phyloP scores from a whole-genome alignment of 2,113 vertebrate species.

The Motacilla tschutschensis region DNA sequence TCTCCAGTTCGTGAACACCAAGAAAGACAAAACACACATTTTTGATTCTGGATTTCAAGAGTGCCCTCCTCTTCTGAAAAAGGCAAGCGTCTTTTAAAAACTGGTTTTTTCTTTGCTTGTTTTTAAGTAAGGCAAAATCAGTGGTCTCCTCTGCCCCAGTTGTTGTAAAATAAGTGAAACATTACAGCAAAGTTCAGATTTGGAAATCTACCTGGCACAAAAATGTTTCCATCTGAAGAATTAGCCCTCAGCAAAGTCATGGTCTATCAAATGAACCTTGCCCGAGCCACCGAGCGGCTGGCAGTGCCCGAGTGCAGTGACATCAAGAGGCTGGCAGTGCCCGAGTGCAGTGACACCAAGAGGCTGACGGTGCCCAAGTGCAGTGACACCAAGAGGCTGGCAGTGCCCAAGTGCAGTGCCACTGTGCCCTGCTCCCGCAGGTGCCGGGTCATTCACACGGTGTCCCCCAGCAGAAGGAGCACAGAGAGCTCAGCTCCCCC shows the following conservation, averaged over 20 bases:
- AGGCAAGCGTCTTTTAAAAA: neutral
- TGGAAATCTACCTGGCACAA: neutral
- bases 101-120: neutral
- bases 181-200: neutral
- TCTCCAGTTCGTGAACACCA: neutral
- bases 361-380: neutral
- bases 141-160: neutral
- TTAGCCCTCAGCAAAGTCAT: accelerated
- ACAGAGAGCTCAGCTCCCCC: accelerated
- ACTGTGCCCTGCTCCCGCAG: neutral
- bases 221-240: neutral
- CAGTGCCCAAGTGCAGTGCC: too few relatives aligned
- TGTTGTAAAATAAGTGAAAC: neutral
- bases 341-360: too few relatives aligned
- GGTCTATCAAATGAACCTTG: neutral
- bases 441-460: too few relatives aligned
- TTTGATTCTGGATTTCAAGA: neutral
- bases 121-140: neutral
- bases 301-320: accelerated
- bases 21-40: neutral
- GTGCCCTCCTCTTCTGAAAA: neutral
- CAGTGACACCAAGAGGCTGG: neutral
- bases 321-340: too few relatives aligned
- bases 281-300: neutral
- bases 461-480: neutral